phyloP scores from a whole-genome alignment of 1,140 invertebrate species.

The Trichogramma pretiosum region DNA sequence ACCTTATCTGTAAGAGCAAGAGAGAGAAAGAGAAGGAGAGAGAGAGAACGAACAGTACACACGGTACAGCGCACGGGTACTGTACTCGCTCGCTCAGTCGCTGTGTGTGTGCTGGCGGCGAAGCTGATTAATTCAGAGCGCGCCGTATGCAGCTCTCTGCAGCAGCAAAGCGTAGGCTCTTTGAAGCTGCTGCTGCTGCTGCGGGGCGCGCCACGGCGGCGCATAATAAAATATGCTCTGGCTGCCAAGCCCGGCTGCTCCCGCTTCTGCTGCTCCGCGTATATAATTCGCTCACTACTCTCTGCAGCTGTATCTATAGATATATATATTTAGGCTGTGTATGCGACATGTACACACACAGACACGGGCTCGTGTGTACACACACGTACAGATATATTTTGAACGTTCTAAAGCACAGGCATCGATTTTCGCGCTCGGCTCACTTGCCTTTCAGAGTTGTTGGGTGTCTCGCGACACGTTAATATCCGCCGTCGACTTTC shows the following conservation, averaged over 20 bases:
- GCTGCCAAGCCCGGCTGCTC: not conserved
- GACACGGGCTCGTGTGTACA: too few relatives aligned
- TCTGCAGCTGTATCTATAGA: not conserved
- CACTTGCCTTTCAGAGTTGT: too few relatives aligned
- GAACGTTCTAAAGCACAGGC: too few relatives aligned
- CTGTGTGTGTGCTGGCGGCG: slow-evolving; percentile 1
- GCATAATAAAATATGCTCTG: slow-evolving; percentile 15
- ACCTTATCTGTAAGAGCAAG: slow-evolving; percentile 27
- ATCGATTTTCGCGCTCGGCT: too few relatives aligned
- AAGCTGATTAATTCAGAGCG: slow-evolving; percentile 17
- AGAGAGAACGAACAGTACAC: not conserved
- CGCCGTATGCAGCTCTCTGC: not conserved
- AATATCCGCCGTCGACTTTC: too few relatives aligned
- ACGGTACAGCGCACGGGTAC: slow-evolving; percentile 9
- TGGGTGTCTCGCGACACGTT: too few relatives aligned
- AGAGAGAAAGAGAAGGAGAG: not conserved
- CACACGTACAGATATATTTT: too few relatives aligned
- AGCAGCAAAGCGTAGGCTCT: slow-evolving; percentile 9
- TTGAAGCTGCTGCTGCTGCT: slow-evolving; percentile 18
- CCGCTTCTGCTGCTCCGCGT: not conserved
- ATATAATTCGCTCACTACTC: not conserved
- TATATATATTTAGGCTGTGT: not conserved
- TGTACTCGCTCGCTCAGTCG: slow-evolving; percentile 7
- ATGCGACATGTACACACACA: too few relatives aligned
- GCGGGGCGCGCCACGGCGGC: slow-evolving; percentile 1